phyloP scores from a whole-genome alignment of 2,113 vertebrate genomes.

The Polyodon spathula region DNA sequence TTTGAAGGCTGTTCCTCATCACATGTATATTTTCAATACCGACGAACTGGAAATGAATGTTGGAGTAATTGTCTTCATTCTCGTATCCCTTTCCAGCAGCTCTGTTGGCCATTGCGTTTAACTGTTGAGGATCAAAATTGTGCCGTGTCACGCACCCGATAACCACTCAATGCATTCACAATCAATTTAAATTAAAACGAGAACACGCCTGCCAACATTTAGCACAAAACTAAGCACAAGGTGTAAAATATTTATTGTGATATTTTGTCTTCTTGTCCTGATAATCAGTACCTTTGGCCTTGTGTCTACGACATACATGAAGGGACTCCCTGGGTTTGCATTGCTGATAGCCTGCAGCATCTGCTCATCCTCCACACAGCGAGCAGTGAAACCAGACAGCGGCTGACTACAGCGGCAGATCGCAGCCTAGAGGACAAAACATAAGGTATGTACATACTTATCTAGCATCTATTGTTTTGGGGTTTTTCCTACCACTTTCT shows the following conservation, averaged over 20 bases:
- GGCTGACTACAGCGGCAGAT: constrained; percentile 72
- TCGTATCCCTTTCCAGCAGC: constrained; percentile 75
- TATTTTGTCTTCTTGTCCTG: too few relatives aligned
- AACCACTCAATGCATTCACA: too few relatives aligned
- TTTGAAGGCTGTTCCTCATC: constrained; percentile 68
- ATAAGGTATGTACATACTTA: not conserved
- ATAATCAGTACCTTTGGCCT: constrained; percentile 58
- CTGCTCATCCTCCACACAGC: constrained; percentile 65
- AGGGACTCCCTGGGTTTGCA: constrained; percentile 59
- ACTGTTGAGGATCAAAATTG: constrained; percentile 33
- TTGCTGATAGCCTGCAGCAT: constrained; percentile 64
- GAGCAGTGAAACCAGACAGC: constrained; percentile 57
- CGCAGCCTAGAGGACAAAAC: constrained; percentile 51
- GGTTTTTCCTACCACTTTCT: not conserved
- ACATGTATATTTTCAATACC: constrained; percentile 77
- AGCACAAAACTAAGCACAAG: not conserved
- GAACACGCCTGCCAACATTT: not conserved
- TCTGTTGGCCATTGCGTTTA: constrained; percentile 69
- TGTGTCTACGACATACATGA: constrained; percentile 74
- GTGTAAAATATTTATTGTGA: too few relatives aligned
- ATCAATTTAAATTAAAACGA: not conserved
- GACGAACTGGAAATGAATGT: constrained; percentile 69
- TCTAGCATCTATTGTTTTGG: not conserved
- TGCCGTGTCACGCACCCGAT: constrained; percentile 8
- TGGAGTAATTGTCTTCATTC: constrained; percentile 66